A percentile compares a stretch with the other conserved stretches of the same genome.
Conservation (phyloP, 2,113 vertebrate genomes). For the Sebastes fasciatus region DNA sequence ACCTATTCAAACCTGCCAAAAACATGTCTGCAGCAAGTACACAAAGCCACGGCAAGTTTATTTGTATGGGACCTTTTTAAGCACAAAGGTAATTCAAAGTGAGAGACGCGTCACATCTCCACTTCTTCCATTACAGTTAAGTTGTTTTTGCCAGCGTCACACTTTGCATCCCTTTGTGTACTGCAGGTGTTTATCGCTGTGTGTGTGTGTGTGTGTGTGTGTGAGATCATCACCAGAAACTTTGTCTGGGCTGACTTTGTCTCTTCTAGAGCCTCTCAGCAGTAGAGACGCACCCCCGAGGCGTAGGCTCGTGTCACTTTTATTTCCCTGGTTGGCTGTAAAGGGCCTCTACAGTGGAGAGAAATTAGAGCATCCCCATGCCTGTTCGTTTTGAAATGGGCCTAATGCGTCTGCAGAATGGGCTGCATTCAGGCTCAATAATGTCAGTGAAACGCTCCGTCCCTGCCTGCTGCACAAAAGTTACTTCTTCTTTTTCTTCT, state of each 20-base stretch:
- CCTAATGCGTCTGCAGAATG: constrained; percentile 53
- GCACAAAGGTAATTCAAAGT: constrained; percentile 63
- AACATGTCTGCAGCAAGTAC: background rate
- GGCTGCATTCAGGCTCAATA: constrained; percentile 46
- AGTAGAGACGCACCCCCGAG: constrained; percentile 46
- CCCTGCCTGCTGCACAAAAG: constrained; percentile 3
- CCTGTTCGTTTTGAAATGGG: constrained; percentile 53
- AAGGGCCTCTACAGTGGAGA: constrained; percentile 42
- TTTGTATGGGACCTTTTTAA: constrained; percentile 55
- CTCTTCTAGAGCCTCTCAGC: constrained; percentile 34
- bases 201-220: too few relatives aligned
- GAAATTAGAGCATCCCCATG: constrained; percentile 58
- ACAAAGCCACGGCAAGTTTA: constrained; percentile 20
- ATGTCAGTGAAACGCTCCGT: constrained; percentile 18
- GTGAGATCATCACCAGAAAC: constrained; percentile 38
- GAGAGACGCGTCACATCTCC: constrained; percentile 37
- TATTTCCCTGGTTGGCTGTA: constrained; percentile 57
- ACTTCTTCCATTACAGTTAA: background rate
- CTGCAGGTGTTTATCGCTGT: constrained; percentile 38
- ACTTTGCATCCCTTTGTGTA: constrained; percentile 28
- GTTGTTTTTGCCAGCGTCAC: constrained; percentile 16
- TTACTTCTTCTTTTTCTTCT: background rate
- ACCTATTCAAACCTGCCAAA: constrained; percentile 5
- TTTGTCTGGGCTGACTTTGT: constrained; percentile 42
- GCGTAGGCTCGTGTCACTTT: constrained; percentile 50